phyloP scores from a whole-genome alignment of 2,888 invertebrate genomes.

The Sesamia inferens region DNA sequence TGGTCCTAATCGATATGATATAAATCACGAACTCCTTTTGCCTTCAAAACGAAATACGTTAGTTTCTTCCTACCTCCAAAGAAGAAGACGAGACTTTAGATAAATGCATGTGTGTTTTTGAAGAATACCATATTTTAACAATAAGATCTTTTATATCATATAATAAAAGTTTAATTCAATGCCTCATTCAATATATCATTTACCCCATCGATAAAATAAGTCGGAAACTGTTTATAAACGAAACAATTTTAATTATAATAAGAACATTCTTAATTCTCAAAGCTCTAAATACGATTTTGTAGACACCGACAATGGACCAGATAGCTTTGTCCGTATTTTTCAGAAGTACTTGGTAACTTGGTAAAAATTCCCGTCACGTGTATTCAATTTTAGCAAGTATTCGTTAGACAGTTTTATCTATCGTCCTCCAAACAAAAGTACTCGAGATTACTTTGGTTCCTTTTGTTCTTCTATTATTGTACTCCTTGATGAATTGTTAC shows the following conservation, averaged over 20 bases:
- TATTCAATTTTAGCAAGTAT: slow-evolving; percentile 53
- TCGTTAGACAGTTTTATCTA: slow-evolving; percentile 55
- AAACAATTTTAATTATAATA: slow-evolving; percentile 34
- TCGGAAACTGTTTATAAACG: background rate
- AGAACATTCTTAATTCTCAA: slow-evolving; percentile 27
- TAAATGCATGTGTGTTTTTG: background rate
- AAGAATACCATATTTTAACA: background rate
- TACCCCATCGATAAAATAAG: background rate
- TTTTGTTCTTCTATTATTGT: slow-evolving; percentile 46
- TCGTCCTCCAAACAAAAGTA: slow-evolving; percentile 55
- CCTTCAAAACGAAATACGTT: too few relatives aligned
- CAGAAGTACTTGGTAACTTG: slow-evolving; percentile 37
- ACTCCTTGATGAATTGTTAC: slow-evolving; percentile 38
- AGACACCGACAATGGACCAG: background rate
- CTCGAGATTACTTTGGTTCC: slow-evolving; percentile 56
- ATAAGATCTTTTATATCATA: background rate
- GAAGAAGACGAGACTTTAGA: too few relatives aligned
- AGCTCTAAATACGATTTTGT: slow-evolving; percentile 24
- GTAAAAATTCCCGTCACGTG: slow-evolving; percentile 48
- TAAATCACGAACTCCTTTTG: too few relatives aligned
- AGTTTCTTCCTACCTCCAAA: too few relatives aligned
- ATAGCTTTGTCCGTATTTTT: slow-evolving; percentile 35
- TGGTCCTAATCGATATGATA: background rate
- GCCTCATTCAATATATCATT: background rate
- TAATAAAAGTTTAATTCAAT: background rate